Evolutionary conservation across 2,113 vertebrate species (phyloP).

Genomic region (Perca schrenkii): DNA sequence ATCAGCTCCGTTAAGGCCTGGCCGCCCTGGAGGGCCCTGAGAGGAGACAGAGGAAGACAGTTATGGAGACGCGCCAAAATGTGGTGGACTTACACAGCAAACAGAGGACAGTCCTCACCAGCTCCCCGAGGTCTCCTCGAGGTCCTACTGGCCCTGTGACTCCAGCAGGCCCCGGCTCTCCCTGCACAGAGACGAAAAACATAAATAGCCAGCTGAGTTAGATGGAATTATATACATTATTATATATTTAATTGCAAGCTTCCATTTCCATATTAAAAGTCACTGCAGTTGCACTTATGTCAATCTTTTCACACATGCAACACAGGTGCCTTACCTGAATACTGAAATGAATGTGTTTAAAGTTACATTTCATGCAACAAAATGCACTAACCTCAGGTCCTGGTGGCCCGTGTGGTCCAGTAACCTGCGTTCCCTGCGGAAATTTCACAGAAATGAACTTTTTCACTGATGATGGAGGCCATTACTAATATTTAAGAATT

Average conservation of each 20-base stretch:
- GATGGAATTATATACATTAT: neutral
- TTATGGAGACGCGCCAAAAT: neutral
- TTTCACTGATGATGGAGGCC: neutral
- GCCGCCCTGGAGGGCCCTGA: conserved; percentile 91
- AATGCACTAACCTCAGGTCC: conserved; percentile 88
- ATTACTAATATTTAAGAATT: neutral
- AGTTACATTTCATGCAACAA: neutral
- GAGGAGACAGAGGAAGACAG: conserved; percentile 33
- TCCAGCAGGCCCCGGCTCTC: conserved; percentile 88
- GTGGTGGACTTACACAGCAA: neutral
- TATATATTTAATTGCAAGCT: neutral
- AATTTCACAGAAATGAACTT: neutral
- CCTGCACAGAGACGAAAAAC: conserved; percentile 48
- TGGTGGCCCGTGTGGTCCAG: conserved; percentile 89
- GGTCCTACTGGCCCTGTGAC: conserved; percentile 90
- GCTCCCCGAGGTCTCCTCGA: conserved; percentile 93
- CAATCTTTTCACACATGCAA: neutral
- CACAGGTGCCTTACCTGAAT: neutral
- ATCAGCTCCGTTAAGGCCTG: conserved; percentile 93
- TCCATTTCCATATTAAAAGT: neutral
- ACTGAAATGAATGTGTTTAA: conserved; percentile 8
- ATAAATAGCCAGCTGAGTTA: neutral
- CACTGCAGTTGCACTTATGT: neutral
- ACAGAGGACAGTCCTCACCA: conserved; percentile 82
- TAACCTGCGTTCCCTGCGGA: conserved; percentile 90